Evolutionary conservation across 2,888 invertebrate species (phyloP).

Genomic region (Lucinisca nassula): DNA sequence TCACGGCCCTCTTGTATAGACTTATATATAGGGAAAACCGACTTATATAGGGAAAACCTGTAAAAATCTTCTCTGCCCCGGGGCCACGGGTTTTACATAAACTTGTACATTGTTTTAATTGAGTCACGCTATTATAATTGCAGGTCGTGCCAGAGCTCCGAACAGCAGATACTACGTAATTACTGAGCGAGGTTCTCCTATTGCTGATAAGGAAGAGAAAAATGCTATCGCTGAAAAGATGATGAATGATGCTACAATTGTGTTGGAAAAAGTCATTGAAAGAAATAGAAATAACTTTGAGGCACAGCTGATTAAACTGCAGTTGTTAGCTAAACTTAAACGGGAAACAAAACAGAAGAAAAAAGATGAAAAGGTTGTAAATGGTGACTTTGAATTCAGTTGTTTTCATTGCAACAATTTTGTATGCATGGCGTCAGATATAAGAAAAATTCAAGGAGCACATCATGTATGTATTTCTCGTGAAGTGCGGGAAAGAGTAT

Average conservation of each 20-base stretch:
- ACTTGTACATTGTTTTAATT: too few relatives aligned
- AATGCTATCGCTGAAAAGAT: conserved; percentile 84
- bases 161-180: conserved; percentile 83
- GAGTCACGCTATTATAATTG: too few relatives aligned
- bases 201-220: conserved; percentile 83
- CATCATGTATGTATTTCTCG: conserved; percentile 80
- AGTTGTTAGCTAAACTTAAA: conserved; percentile 73
- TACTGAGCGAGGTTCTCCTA: conserved; percentile 74
- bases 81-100: too few relatives aligned
- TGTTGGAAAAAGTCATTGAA: conserved; percentile 62
- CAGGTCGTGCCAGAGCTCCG: conserved; percentile 85
- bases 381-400: conserved; percentile 77
- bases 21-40: too few relatives aligned
- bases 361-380: conserved; percentile 24
- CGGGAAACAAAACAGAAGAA: conserved; percentile 66
- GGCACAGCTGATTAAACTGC: conserved; percentile 62
- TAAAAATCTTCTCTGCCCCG: too few relatives aligned
- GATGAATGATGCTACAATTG: conserved; percentile 82
- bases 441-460: conserved; percentile 76
- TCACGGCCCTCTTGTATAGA: too few relatives aligned
- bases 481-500: conserved; percentile 66
- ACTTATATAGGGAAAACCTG: too few relatives aligned
- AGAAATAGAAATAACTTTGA: conserved; percentile 48
- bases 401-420: conserved; percentile 81
- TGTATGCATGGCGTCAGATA: conserved; percentile 78